phyloP scores from a whole-genome alignment of 2,797 vertebrate genomes.

The Parotocinclus haroldoi region DNA sequence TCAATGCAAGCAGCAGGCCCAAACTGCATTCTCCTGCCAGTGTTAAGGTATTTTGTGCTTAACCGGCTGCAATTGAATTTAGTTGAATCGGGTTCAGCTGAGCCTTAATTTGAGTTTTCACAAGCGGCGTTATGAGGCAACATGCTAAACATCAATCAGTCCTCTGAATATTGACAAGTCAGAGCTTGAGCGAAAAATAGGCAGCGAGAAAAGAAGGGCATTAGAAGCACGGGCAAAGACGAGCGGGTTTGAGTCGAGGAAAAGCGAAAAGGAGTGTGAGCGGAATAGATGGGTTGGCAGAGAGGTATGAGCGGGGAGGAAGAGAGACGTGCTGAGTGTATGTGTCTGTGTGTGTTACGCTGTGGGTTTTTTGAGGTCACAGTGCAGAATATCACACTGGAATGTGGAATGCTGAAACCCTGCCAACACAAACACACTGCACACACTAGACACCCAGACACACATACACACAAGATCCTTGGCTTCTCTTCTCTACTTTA shows the following conservation, averaged over 20 bases:
- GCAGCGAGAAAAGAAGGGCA: slow-evolving; percentile 6
- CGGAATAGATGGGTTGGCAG: slow-evolving; percentile 45
- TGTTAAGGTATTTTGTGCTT: slow-evolving; percentile 1
- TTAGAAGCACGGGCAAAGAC: slow-evolving; percentile 13
- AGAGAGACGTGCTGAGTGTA: slow-evolving; percentile 19
- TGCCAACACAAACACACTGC: slow-evolving; percentile 76
- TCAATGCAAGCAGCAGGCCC: slow-evolving; percentile 19
- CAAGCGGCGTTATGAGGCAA: slow-evolving; percentile 39
- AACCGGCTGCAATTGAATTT: slow-evolving; percentile 26
- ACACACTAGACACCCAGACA: slow-evolving; percentile 51
- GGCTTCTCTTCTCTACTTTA: slow-evolving; percentile 16
- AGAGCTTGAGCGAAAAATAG: slow-evolving; percentile 47
- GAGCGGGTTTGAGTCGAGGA: slow-evolving; percentile 40
- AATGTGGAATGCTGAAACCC: slow-evolving; percentile 78
- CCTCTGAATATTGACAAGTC: slow-evolving; percentile 40
- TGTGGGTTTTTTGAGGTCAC: slow-evolving; percentile 79
- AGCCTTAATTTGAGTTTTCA: slow-evolving; percentile 29
- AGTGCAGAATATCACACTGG: slow-evolving; percentile 77
- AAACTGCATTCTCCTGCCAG: slow-evolving; percentile 11
- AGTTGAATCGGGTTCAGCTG: slow-evolving; percentile 25
- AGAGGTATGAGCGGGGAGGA: slow-evolving; percentile 33
- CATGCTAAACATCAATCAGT: slow-evolving; percentile 31
- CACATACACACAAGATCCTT: slow-evolving; percentile 50
- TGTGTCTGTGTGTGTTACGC: slow-evolving; percentile 25
- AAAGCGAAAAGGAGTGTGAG: slow-evolving; percentile 47